A percentile compares a stretch with the other conserved stretches of the same genome.
Conservation (phyloP, 1,140 invertebrate species). For the Drosophila pectinifera region DNA sequence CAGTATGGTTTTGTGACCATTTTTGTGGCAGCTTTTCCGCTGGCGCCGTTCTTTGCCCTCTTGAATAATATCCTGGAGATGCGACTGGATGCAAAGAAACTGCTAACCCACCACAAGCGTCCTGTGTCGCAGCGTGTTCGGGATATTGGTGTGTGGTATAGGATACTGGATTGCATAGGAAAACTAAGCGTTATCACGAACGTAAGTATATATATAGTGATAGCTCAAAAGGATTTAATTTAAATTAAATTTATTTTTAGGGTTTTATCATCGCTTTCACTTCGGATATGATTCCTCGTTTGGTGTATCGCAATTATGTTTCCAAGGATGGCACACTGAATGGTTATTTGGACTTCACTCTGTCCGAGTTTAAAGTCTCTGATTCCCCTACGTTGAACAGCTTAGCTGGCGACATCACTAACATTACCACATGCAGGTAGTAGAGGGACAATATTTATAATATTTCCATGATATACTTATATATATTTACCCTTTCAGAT, state of each 20-base stretch:
- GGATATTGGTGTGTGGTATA: slow-evolving; percentile 96
- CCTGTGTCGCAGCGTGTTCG: slow-evolving; percentile 93
- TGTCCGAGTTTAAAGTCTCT: slow-evolving; percentile 92
- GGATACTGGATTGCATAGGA: slow-evolving; percentile 95
- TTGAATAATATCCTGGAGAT: slow-evolving; percentile 96
- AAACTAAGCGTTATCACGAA: slow-evolving; percentile 97
- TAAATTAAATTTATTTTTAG: slow-evolving; percentile 86
- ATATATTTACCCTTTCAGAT: slow-evolving; percentile 30
- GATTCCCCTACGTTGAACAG: slow-evolving; percentile 88
- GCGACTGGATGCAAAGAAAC: slow-evolving; percentile 94
- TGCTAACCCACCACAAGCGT: slow-evolving; percentile 92
- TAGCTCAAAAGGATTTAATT: not conserved
- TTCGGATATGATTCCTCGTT: slow-evolving; percentile 97
- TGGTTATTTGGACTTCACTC: slow-evolving; percentile 93
- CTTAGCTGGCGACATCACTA: slow-evolving; percentile 65
- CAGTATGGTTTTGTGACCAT: slow-evolving; percentile 97
- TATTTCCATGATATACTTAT: not conserved
- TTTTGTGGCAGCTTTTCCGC: slow-evolving; percentile 95
- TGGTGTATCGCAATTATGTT: slow-evolving; percentile 91
- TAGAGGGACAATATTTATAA: not conserved
- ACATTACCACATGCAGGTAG: slow-evolving; percentile 84
- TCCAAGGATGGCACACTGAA: slow-evolving; percentile 88
- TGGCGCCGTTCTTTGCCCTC: slow-evolving; percentile 94
- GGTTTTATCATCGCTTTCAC: slow-evolving; percentile 99
- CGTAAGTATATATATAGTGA: slow-evolving; percentile 87